These are phyloP conservation scores for Eledona agricola DNA, from an alignment of 2,888 invertebrate genomes.

Conservation along the genomic window DNA sequence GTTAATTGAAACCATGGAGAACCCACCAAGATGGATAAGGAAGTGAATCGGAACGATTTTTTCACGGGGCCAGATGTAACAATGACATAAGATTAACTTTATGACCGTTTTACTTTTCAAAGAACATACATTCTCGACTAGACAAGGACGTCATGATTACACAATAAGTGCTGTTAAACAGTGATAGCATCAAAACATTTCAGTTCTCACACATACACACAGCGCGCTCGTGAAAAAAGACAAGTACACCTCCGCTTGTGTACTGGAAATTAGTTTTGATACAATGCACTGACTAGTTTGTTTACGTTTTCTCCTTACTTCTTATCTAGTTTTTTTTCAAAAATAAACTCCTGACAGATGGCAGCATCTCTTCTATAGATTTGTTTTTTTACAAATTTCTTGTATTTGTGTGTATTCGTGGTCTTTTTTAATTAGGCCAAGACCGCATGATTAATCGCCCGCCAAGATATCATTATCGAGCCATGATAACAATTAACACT, in stretches of 20 bases:
- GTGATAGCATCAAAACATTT: constrained; percentile 28
- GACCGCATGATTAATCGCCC: no score
- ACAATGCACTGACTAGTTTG: constrained; percentile 3
- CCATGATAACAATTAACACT: not conserved
- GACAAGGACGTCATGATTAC: constrained; percentile 14
- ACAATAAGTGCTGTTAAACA: constrained; percentile 2
- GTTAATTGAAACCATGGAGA: constrained; percentile 6
- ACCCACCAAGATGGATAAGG: not conserved
- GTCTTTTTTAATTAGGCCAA: not conserved
- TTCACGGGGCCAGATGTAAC: constrained; percentile 8
- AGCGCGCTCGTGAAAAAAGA: constrained; percentile 15
- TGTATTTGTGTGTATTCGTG: not conserved
- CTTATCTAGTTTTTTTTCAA: not conserved
- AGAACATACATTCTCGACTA: constrained; percentile 28
- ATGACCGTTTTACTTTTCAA: constrained; percentile 32
- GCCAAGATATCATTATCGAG: constrained; percentile 2
- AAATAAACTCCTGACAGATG: no score
- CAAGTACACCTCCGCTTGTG: constrained; percentile 23
- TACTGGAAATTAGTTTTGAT: constrained; percentile 26
- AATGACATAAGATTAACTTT: constrained; percentile 35
- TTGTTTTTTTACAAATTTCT: no score
- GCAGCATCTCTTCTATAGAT: no score
- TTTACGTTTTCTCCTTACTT: constrained; percentile 4
- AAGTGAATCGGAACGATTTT: not conserved
- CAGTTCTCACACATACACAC: constrained; percentile 28